Evolutionary conservation across 2,888 invertebrate species (phyloP), one percentile per base, ranked within the genome.

Genomic region (Lasioglossum pauxillum): DNA sequence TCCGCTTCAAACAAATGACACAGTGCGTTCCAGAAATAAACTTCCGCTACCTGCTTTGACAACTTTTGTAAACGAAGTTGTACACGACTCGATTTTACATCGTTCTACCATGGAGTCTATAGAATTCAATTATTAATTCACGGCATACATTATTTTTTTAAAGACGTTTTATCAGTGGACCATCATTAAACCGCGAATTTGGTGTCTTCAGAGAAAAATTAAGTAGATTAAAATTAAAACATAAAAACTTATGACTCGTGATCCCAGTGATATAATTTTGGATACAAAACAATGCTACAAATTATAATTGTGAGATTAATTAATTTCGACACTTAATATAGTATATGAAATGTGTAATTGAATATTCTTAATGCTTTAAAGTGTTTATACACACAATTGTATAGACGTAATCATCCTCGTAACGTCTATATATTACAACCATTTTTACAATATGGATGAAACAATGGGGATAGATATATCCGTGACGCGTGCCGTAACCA

Each of bases 11-110:
- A 31, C 31, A 64, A 69, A 69, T 69, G 67, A 35, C 35, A 35
- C 35, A 38, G 19, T 35, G 67, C 35, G 67, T 49, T 75, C 57
- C 41, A 35, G 67, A 38, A 60, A 41, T 41, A 69, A 69, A 69
- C 67, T 35, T 38, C 38, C 19, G 67, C 35, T 35, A 23, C 67
- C 67, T 38, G 67, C 67, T 69, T 38, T 38, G 67, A 23, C 27
- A 44, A 46, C 44, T 76, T 44, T 76, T 35, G 57, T n/a, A 35
- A 60, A n/a, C 35, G 49, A 41, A 69, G 35, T 69, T 69, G 35
- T 69, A 35, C 35, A 69, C 3, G 23, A 69, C 67, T 19, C 35
- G 35, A 38, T 38, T 69, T 38, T 38, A 38, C 35, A 38, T 69
- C 35, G 67, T 69, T 69, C 67, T 35, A 69, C 38, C 16, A 19